These are phyloP conservation scores for Thera obeliscata DNA, from an alignment of 2,888 invertebrate species.

Conservation along the genomic window DNA sequence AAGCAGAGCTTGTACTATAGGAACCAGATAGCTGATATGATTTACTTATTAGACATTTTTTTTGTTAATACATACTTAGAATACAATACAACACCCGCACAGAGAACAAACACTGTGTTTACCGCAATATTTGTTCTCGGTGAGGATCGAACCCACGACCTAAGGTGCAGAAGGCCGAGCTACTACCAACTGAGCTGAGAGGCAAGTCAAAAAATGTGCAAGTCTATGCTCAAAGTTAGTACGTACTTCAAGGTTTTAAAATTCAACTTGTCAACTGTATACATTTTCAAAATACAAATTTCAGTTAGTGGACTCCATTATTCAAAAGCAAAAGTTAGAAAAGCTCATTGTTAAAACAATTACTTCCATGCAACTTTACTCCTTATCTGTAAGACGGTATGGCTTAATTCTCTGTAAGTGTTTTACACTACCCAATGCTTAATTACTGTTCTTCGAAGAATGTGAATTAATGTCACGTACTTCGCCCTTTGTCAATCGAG, in stretches of 20 bases:
- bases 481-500: slow-evolving; percentile 48
- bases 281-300: slow-evolving; percentile 3
- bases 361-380: background rate
- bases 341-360: background rate
- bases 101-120: too few species aligned
- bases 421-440: slow-evolving; percentile 46
- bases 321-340: slow-evolving; percentile 33
- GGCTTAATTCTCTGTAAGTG: slow-evolving; percentile 32
- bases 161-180: too few species aligned
- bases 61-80: too few species aligned
- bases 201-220: too few species aligned
- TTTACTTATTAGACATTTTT: too few species aligned
- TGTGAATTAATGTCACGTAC: slow-evolving; percentile 50
- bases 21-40: too few species aligned
- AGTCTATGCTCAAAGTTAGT: too few species aligned
- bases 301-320: slow-evolving; percentile 15
- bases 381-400: background rate
- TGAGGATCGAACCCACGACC: too few species aligned
- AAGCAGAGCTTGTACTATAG: too few species aligned
- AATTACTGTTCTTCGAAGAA: slow-evolving; percentile 50
- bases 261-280: background rate
- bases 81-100: too few species aligned
- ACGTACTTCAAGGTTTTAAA: background rate
- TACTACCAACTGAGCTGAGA: too few species aligned
- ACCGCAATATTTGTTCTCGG: too few species aligned